Percentiles rank a stretch among this genome's conserved stretches.
Conservation (phyloP, 1,140 invertebrate species). For the Drosophila bipectinata region DNA sequence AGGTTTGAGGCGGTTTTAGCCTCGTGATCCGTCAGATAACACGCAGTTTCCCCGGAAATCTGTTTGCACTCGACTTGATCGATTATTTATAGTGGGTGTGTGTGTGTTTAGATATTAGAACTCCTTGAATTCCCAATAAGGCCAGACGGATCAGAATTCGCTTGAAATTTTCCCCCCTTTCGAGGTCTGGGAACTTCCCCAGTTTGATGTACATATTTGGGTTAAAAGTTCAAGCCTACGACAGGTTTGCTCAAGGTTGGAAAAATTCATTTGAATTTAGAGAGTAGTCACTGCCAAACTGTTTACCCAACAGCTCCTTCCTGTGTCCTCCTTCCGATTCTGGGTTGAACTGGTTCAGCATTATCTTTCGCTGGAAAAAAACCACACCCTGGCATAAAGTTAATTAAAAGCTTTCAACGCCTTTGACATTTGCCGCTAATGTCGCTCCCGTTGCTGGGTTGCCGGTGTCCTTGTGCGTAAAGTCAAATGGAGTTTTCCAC, state of each 20-base stretch:
- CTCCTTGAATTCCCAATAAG: slow-evolving; percentile 22
- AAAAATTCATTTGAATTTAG: not conserved
- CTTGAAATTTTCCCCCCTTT: slow-evolving; percentile 12
- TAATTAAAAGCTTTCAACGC: slow-evolving; percentile 52
- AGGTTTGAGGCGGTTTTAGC: not conserved
- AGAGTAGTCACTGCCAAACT: not conserved
- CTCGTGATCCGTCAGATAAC: slow-evolving; percentile 33
- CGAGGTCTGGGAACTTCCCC: slow-evolving; percentile 25
- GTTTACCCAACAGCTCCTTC: slow-evolving; percentile 1
- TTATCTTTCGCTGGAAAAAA: slow-evolving; percentile 17
- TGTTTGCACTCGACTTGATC: slow-evolving; percentile 14
- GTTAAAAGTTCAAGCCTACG: slow-evolving; percentile 13
- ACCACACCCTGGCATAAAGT: slow-evolving; percentile 32
- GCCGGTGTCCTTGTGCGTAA: slow-evolving; percentile 36
- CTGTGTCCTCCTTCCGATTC: slow-evolving; percentile 18
- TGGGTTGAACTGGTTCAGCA: slow-evolving; percentile 24
- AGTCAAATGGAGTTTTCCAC: slow-evolving; percentile 17
- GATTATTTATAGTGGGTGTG: slow-evolving; percentile 28
- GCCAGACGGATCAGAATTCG: slow-evolving; percentile 3
- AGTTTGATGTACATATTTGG: slow-evolving; percentile 1
- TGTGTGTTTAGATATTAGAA: slow-evolving; percentile 22
- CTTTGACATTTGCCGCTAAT: slow-evolving; percentile 55
- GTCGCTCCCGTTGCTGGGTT: slow-evolving; percentile 10
- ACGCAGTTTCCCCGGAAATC: slow-evolving; percentile 52
- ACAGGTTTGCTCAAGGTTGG: not conserved